A percentile compares a stretch with the other conserved stretches of the same genome.
These are phyloP conservation scores for Phalanger gymnotis DNA, from an alignment of 2,797 vertebrate genomes.

Conservation along the genomic window DNA sequence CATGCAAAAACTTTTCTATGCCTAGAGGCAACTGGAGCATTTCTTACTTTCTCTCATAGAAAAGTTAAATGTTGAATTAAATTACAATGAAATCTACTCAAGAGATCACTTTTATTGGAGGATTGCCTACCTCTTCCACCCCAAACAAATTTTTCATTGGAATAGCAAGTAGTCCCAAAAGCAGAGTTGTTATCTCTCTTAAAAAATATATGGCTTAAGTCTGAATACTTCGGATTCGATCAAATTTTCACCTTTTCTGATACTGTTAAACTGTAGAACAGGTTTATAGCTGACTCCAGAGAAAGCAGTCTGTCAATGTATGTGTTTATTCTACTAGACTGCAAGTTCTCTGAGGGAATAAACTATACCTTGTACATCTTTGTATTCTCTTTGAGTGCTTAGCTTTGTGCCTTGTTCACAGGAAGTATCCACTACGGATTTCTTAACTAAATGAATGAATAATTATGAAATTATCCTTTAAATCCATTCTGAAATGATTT, in stretches of 20 bases:
- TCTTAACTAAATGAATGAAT: constrained; percentile 34
- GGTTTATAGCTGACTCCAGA: not conserved
- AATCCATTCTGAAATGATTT: not conserved
- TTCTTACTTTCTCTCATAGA: constrained; percentile 22
- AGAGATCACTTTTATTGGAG: constrained; percentile 7
- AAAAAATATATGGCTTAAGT: not conserved
- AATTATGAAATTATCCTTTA: constrained; percentile 8
- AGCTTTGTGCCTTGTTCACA: constrained; percentile 1
- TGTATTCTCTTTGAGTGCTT: not conserved
- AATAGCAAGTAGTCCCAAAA: not conserved
- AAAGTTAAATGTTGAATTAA: constrained; percentile 66
- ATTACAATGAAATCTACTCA: constrained; percentile 39
- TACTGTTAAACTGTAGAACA: not conserved
- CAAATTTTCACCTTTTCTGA: not conserved
- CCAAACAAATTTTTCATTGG: constrained; percentile 33
- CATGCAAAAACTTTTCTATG: not conserved
- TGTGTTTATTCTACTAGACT: not conserved
- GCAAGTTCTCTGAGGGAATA: not conserved
- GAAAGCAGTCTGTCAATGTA: not conserved
- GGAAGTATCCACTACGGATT: not conserved
- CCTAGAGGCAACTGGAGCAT: not conserved
- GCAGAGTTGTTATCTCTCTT: not conserved
- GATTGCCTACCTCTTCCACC: not conserved
- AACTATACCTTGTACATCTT: not conserved
- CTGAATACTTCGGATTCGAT: not conserved